Conservation (phyloP, 1,140 invertebrate genomes). For the Drosophila subpulchrella region DNA sequence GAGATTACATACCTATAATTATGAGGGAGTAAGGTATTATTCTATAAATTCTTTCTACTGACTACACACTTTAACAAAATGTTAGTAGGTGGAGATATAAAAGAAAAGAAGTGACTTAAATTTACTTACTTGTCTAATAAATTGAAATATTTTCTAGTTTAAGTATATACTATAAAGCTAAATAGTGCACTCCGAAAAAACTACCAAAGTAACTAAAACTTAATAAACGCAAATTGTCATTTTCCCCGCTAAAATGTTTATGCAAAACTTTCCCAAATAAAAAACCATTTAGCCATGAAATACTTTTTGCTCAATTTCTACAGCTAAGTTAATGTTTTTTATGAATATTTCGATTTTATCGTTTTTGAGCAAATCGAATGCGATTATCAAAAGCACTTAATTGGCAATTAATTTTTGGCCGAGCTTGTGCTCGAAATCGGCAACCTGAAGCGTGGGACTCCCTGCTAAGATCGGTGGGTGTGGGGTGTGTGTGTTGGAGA, state of each 20-base stretch:
- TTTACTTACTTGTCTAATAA: too few species aligned
- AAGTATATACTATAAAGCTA: too few species aligned
- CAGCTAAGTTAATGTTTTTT: constrained; percentile 13
- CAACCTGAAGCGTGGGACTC: constrained; percentile 42
- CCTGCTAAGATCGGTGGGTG: constrained; percentile 15
- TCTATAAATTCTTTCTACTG: neutral
- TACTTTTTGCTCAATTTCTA: constrained; percentile 4
- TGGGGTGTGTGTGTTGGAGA: constrained; percentile 10
- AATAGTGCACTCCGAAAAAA: too few species aligned
- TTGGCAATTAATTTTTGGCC: constrained; percentile 48
- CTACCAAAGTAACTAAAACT: too few species aligned
- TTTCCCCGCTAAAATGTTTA: neutral
- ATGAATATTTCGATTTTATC: constrained; percentile 11
- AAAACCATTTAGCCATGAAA: constrained; percentile 15
- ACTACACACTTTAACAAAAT: neutral
- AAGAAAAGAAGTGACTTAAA: too few species aligned
- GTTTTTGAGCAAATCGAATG: constrained; percentile 31
- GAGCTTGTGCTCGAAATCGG: constrained; percentile 30
- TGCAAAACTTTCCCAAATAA: constrained; percentile 4
- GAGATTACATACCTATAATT: too few species aligned
- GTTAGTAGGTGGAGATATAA: neutral
- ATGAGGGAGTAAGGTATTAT: neutral
- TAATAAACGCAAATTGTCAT: neutral
- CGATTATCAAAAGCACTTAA: constrained; percentile 49
- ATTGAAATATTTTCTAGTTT: too few species aligned